Evolutionary conservation across 2,113 vertebrate genomes (phyloP).

Genomic region (Gopherus flavomarginatus): DNA sequence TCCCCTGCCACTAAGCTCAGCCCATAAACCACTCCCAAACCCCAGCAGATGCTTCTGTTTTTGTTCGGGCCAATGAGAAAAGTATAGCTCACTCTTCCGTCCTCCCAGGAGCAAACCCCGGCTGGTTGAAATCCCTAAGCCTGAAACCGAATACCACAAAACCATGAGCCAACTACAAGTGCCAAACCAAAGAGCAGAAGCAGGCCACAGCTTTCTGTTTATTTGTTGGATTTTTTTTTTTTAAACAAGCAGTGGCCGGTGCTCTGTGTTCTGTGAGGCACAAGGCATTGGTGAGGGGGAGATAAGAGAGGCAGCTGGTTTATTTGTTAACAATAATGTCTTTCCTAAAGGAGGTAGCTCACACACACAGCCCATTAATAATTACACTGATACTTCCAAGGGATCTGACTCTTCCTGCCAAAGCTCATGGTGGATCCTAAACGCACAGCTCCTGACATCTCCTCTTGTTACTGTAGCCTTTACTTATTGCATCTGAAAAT

Average conservation of each 20-base stretch:
- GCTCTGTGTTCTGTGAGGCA: not conserved
- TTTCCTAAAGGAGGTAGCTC: not conserved
- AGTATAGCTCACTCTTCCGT: conserved; percentile 72
- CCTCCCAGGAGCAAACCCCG: conserved; percentile 67
- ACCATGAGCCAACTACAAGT: conserved; percentile 59
- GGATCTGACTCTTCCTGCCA: not conserved
- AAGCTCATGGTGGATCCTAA: not conserved
- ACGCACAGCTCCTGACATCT: not conserved
- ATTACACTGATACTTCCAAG: not conserved
- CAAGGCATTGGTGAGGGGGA: too few species aligned
- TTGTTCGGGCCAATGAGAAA: conserved; percentile 72
- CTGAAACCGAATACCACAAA: conserved; percentile 70
- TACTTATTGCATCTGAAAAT: not conserved
- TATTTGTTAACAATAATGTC: not conserved
- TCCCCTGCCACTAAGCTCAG: conserved; percentile 64
- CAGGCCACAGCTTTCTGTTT: not conserved
- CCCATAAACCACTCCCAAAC: conserved; percentile 68
- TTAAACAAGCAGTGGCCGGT: not conserved
- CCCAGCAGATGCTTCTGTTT: conserved; percentile 74
- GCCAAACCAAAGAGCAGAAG: conserved; percentile 19
- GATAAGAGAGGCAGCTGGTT: not conserved
- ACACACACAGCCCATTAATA: not conserved
- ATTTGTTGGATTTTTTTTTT: not conserved
- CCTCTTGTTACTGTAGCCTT: not conserved
- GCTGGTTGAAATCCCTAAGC: conserved; percentile 66